Percentiles rank a stretch among this genome's conserved stretches.
Evolutionary conservation across 2,888 invertebrate species (phyloP).

Genomic region (Mythimna impura): DNA sequence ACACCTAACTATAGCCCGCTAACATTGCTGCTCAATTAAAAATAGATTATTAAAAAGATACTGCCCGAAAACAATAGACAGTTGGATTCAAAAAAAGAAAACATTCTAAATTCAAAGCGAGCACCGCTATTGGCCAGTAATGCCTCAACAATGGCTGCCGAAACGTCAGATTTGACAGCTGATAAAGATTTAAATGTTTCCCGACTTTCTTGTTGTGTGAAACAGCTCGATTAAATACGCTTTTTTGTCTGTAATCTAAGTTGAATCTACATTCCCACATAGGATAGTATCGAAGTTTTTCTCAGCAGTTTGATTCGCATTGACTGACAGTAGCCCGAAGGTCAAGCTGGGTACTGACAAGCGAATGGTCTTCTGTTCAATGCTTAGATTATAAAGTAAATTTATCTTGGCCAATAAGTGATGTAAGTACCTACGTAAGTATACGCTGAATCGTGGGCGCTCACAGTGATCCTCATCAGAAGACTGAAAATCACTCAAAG

Average conservation of each 20-base stretch:
- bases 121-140: conserved; percentile 79
- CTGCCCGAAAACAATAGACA: conserved; percentile 76
- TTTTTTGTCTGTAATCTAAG: conserved; percentile 24
- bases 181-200: conserved; percentile 74
- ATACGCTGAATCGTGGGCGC: too few relatives aligned
- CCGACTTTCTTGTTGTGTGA: conserved; percentile 57
- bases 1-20: not conserved
- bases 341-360: not conserved
- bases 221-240: conserved; percentile 57
- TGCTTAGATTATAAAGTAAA: too few relatives aligned
- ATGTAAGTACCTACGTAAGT: too few relatives aligned
- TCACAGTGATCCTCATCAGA: too few relatives aligned
- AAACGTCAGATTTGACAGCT: conserved; percentile 85
- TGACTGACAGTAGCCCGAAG: not conserved
- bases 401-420: too few relatives aligned
- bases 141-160: conserved; percentile 78
- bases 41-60: conserved; percentile 63
- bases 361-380: not conserved
- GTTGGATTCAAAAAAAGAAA: conserved; percentile 76
- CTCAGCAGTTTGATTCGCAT: not conserved
- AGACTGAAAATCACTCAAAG: not conserved
- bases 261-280: conserved; percentile 24
- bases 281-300: conserved; percentile 15
- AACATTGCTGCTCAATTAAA: conserved; percentile 23
- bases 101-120: conserved; percentile 80